phyloP scores from a whole-genome alignment of 2,113 vertebrate species.

The Cariama cristata region DNA sequence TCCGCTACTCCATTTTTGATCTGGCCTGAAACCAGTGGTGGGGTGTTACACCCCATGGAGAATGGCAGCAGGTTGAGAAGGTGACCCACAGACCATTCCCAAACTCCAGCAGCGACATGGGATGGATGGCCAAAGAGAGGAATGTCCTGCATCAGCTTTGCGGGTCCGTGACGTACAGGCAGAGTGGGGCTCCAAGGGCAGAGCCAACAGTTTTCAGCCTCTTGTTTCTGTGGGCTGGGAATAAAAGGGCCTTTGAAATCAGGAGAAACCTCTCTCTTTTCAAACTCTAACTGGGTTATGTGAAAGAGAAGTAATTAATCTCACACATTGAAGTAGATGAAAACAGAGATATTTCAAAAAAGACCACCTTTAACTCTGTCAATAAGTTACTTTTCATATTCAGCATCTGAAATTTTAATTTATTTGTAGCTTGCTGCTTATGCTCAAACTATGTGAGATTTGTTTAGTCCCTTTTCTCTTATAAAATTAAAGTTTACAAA shows the following conservation, averaged over 20 bases:
- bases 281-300: background rate
- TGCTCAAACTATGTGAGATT: background rate
- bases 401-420: background rate
- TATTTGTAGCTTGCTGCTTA: background rate
- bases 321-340: background rate
- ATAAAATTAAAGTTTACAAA: constrained; percentile 30
- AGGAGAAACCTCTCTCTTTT: background rate
- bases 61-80: background rate
- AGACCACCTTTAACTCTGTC: background rate
- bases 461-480: background rate
- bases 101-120: background rate
- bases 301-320: background rate
- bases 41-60: rapidly evolving
- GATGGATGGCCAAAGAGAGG: background rate
- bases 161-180: background rate
- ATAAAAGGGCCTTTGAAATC: background rate
- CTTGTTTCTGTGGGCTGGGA: background rate
- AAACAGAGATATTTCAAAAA: background rate
- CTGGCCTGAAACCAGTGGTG: background rate
- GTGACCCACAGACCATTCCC: background rate
- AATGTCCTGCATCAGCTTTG: rapidly evolving
- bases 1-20: background rate
- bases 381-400: background rate
- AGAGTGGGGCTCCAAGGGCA: rapidly evolving
- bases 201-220: background rate